A percentile compares a stretch with the other conserved stretches of the same genome.
phyloP scores from a whole-genome alignment of 2,113 vertebrate genomes.

The Etheostoma cragini region DNA sequence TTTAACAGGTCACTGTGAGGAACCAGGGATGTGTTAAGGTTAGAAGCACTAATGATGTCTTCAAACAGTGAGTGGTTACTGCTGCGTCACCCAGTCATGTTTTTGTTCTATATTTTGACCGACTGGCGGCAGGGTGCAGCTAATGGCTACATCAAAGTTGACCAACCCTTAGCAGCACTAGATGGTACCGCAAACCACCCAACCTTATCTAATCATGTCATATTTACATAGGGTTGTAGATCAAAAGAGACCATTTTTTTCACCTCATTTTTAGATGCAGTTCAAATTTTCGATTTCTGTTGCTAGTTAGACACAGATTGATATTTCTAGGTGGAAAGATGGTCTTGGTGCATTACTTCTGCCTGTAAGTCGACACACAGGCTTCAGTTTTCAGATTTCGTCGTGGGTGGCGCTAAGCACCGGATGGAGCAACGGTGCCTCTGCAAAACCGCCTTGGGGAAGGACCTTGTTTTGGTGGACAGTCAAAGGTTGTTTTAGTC shows the following conservation, averaged over 20 bases:
- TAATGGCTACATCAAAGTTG: neutral
- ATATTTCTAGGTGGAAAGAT: neutral
- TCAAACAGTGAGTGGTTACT: slow-evolving; percentile 7
- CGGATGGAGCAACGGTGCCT: no score
- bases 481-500: no score
- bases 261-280: neutral
- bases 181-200: neutral
- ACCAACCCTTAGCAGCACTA: neutral
- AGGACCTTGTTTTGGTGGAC: no score
- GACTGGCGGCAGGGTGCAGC: neutral
- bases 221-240: neutral
- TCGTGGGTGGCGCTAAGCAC: no score
- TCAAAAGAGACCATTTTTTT: neutral
- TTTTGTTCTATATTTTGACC: neutral
- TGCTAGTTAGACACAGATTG: neutral
- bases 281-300: neutral
- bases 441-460: no score
- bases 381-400: neutral
- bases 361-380: neutral
- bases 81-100: neutral
- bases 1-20: slow-evolving; percentile 10
- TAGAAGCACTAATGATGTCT: neutral
- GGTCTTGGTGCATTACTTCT: neutral
- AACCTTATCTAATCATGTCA: neutral
- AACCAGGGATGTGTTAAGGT: neutral